Conservation (phyloP, 2,888 invertebrate genomes). For the Atethmia centrago region DNA sequence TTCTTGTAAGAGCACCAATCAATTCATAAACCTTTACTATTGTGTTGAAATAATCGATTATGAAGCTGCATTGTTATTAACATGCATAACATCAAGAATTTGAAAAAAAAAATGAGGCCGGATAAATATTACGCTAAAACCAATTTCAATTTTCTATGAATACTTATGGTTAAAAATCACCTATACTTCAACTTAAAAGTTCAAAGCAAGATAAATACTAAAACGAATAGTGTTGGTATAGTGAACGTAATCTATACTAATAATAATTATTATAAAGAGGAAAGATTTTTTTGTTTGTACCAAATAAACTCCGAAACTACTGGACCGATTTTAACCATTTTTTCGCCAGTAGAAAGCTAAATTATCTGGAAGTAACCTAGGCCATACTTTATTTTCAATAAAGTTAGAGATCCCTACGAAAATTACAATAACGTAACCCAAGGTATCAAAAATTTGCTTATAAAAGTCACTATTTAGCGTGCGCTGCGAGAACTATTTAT, state of each 20-base stretch:
- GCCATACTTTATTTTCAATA: no score
- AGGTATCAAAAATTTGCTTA: no score
- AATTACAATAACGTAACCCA: no score
- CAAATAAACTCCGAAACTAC: no score
- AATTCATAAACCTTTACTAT: conserved; percentile 48
- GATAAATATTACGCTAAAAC: conserved; percentile 13
- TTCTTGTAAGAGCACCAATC: conserved; percentile 41
- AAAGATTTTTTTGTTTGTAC: no score
- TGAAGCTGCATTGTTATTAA: conserved; percentile 85
- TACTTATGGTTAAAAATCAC: not conserved
- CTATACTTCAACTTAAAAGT: not conserved
- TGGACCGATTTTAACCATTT: no score
- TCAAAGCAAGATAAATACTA: not conserved
- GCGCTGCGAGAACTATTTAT: no score
- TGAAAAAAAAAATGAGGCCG: not conserved
- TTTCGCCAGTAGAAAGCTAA: no score
- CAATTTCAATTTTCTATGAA: not conserved
- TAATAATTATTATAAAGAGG: no score
- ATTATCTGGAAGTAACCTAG: no score
- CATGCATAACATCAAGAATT: conserved; percentile 14
- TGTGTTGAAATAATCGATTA: conserved; percentile 54
- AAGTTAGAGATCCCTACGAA: no score
- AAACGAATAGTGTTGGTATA: not conserved
- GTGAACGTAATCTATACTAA: not conserved
- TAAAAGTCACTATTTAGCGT: no score